phyloP scores from a whole-genome alignment of 2,113 vertebrate species.

The Rissa tridactyla region DNA sequence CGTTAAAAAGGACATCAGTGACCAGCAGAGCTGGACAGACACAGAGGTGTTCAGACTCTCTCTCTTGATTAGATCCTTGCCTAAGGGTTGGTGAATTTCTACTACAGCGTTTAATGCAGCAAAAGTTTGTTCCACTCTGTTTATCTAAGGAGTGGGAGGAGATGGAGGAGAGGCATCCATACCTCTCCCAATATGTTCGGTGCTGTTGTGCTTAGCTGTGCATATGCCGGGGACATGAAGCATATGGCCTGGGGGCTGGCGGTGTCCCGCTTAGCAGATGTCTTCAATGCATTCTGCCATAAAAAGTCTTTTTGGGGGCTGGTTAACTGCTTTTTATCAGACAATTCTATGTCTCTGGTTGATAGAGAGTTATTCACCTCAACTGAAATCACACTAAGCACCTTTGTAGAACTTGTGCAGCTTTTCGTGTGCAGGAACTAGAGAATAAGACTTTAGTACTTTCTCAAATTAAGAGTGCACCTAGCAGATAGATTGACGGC shows the following conservation, averaged over 20 bases:
- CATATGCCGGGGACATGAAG: slow-evolving; percentile 66
- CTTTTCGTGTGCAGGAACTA: slow-evolving; percentile 25
- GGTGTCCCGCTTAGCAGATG: slow-evolving; percentile 72
- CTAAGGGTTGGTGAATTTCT: slow-evolving; percentile 45
- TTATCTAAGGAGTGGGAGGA: slow-evolving; percentile 42
- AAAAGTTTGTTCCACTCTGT: slow-evolving; percentile 50
- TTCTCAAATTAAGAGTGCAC: not conserved
- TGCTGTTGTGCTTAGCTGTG: slow-evolving; percentile 50
- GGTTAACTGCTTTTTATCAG: slow-evolving; percentile 68
- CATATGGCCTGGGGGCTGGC: slow-evolving; percentile 74
- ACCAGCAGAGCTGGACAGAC: not conserved
- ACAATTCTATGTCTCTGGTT: slow-evolving; percentile 51
- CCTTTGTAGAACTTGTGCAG: slow-evolving; percentile 24
- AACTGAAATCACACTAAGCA: slow-evolving; percentile 50
- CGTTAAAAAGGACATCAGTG: not conserved
- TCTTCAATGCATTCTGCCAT: slow-evolving; percentile 66
- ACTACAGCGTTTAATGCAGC: slow-evolving; percentile 18
- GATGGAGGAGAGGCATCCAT: not conserved
- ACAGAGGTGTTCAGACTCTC: not conserved
- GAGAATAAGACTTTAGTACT: not conserved
- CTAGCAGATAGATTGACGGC: not conserved
- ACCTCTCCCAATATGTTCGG: slow-evolving; percentile 70
- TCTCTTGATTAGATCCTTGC: slow-evolving; percentile 9
- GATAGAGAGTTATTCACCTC: slow-evolving; percentile 62
- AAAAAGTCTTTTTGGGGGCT: slow-evolving; percentile 56